Evolutionary conservation across 64 coral and sea anemone species (phyloP), one percentile per base, ranked within the genome.

Genomic region (Stylophora pistillata): DNA sequence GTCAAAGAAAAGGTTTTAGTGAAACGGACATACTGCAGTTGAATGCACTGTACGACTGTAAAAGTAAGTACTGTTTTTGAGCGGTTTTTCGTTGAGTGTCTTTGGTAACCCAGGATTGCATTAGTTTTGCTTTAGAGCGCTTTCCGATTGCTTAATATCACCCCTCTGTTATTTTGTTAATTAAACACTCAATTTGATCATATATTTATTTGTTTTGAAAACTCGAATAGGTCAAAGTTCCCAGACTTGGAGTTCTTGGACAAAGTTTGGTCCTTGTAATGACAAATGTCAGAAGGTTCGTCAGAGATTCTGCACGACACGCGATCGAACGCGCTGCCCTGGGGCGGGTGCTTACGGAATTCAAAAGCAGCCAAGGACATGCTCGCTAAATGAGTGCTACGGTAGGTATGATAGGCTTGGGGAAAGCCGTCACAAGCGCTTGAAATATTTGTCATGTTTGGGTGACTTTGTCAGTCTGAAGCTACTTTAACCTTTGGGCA

Each of bases 201-300:
- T 68, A 25, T 25, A 26, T 13, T 60, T 60, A 15, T 60, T 12
- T 60, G 13, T 60, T 11, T 76, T 76, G 1, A 10, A 23, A 76
- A 53, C 20, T 76, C 73, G 73, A 10, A 78, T 23, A 78, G 75
- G 52, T 78, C 9, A 78, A 12, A 28, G 75, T 13, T 78, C 53
- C 0, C 4, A 56, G 26, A 82, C 89, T 0, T 95, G 93, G 93
- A 95, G 77, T 60, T 88, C 71, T 6, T 95, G 93, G 93, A 74
- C 93, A 28, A 65, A 72, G 54, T 95, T 55, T 60, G 93, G 93
- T 52, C 93, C 93, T 4, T 95, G 93, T 66, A 78, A 95, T 70
- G 65, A 58, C 15, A 54, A 52, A 15, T 95, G 93, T 37, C 73
- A 57, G 11, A 95, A 83, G 71, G 87, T 74, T 68, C 86, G 93